These are phyloP conservation scores for Cynocephalus volans DNA, from an alignment of 2,113 vertebrate species.

Conservation along the genomic window DNA sequence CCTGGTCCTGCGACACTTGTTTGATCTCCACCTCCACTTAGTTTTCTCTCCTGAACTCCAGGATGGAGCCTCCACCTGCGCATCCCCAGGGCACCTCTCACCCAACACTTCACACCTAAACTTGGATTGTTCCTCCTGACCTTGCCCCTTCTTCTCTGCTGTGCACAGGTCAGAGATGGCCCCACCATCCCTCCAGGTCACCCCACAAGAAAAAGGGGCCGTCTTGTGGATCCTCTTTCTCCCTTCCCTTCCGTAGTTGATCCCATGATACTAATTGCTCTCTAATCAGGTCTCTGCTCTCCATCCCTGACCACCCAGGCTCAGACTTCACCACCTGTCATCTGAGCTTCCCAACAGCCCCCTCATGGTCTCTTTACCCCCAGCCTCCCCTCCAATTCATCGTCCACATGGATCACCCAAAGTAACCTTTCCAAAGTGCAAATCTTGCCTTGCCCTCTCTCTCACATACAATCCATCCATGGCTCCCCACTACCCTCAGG, in stretches of 20 bases:
- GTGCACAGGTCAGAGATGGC: neutral
- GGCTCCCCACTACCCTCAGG: neutral
- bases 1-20: rapidly evolving
- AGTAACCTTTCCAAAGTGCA: neutral
- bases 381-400: neutral
- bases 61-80: neutral
- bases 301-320: neutral
- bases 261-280: neutral
- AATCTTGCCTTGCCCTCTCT: neutral
- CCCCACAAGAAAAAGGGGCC: too few relatives aligned
- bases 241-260: neutral
- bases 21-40: neutral
- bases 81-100: neutral
- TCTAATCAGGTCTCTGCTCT: neutral
- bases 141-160: neutral
- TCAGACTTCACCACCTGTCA: neutral
- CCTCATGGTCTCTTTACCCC: neutral
- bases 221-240: neutral
- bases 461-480: neutral
- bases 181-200: neutral
- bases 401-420: neutral
- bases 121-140: neutral
- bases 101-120: neutral
- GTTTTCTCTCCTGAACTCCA: neutral
- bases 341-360: neutral